Percentiles rank a stretch among this genome's conserved stretches.
Conservation (phyloP, 2,888 invertebrate genomes). For the Physocephala rufipes region DNA sequence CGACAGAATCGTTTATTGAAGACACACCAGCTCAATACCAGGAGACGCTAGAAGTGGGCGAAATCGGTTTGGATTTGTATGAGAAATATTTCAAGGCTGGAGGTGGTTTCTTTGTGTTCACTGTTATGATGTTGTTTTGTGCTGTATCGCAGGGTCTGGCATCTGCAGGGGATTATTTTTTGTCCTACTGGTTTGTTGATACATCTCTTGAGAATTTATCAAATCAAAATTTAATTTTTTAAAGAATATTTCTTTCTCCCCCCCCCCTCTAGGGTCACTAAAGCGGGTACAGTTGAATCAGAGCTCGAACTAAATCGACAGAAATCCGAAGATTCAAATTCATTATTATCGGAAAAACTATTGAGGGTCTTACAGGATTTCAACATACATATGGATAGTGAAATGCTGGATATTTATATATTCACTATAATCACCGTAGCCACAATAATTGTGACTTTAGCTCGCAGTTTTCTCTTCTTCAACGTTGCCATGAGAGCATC, state of each 20-base stretch:
- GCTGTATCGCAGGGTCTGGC: conserved; percentile 75
- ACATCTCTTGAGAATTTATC: neutral
- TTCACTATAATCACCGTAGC: conserved; percentile 67
- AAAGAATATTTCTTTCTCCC: neutral
- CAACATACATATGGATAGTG: conserved; percentile 46
- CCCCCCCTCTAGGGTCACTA: conserved; percentile 43
- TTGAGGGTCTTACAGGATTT: conserved; percentile 29
- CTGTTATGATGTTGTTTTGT: conserved; percentile 72
- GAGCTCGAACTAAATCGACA: conserved; percentile 20
- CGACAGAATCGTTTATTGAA: conserved; percentile 65
- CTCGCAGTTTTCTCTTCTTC: conserved; percentile 68
- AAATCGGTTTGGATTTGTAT: conserved; percentile 72
- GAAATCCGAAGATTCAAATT: neutral
- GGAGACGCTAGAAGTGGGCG: conserved; percentile 73
- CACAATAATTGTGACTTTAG: conserved; percentile 63
- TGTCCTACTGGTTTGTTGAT: conserved; percentile 72
- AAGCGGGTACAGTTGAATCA: conserved; percentile 39
- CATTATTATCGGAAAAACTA: conserved; percentile 42
- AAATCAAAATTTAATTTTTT: no score
- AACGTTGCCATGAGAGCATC: conserved; percentile 78
- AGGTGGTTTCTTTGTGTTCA: conserved; percentile 72
- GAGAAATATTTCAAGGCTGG: conserved; percentile 77
- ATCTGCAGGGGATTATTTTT: conserved; percentile 81
- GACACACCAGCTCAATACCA: conserved; percentile 63
- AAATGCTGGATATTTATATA: conserved; percentile 66